Evolutionary conservation across 35 echinoderm and acorn worm species (phyloP), one percentile per base, ranked within the genome.

Genomic region (Strongylocentrotus purpuratus): DNA sequence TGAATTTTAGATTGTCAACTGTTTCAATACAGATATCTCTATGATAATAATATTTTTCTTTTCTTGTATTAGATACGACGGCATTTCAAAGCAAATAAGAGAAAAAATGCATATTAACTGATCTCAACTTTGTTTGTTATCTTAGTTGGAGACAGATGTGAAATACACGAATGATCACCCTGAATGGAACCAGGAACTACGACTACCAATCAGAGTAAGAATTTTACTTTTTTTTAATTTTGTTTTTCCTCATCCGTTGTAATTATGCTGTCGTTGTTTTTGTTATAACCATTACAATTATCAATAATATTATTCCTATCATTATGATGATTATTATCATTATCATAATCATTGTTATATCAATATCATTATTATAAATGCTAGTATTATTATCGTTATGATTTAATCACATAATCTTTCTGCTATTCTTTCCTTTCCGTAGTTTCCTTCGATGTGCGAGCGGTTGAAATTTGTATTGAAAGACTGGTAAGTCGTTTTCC

Each of bases 371-470:
- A 10, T 10, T 13, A 59, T 59, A 11, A 59, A 2, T 17, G 17
- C 0, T 10, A 59, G 0, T 41, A 1, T 41, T 41, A 41, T 41
- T 41, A 41, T 41, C 35, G 35, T 41, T 0, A 1, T 41, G 35
- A 41, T 41, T 41, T 41, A 41, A 41, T 41, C 35, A 1, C 35
- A 41, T 41, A 12, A 59, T 0, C 11, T 78, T 71, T n/a, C n/a
- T n/a, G 65, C 25, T 28, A 8, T 25, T 5, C 25, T n/a, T 78
- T 33, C 48, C 88, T 91, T 33, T 87, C 61, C 94, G 32, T 45
- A 97, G 97, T 97, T 97, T 96, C 97, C 97, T 94, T 97, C 97
- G 33, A 97, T 97, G 97, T 97, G 97, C 86, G 97, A 97, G 86
- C 88, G 97, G 86, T 93, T 97, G 46, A 97, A 97, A 46, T 92